Base-by-base conservation (phyloP, 2,113 vertebrate species). In the Callopanchax toddi region DNA sequence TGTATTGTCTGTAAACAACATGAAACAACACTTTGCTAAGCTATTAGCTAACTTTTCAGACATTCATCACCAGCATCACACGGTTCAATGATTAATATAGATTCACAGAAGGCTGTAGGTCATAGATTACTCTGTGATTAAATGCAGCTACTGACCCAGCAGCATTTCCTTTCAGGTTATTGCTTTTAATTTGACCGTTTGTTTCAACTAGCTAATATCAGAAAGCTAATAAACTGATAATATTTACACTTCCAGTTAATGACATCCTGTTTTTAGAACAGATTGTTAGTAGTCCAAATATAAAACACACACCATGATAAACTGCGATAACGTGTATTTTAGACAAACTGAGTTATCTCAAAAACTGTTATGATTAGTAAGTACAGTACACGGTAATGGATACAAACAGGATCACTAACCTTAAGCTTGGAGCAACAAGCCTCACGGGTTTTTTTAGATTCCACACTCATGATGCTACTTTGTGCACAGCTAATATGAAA, bases 371-470 rank as follows among this genome's bases (percentile, higher is more conserved):
- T 39, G 4, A 32, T n/a, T n/a, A n/a, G n/a, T n/a, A 32, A 32
- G 29, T 32, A 32, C 29, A 5, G 29, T 32, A 32, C 29, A 32
- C 4, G 29, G 8, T 4, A 4, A 32, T 32, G 8, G 29, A n/a
- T 15, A n/a, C 0, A 1, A 58, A 62, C 3, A 10, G 8, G 20
- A 29, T 21, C 16, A 77, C 88, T 46, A 5, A 93, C 92, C 92
- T 92, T 92, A n/a, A 92, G 76, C 69, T 91, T 89, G 73, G 89
- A 90, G 80, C 89, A 91, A 46, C 88, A 87, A n/a, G 53, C 46
- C 32, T 80, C 69, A 46, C 60, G 65, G 55, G 79, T 1, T 52
- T 70, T 55, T 71, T 84, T 90, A 58, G 87, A 66, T 34, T 91
- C 90, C 25, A 88, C 83, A 55, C 88, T 89, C 92, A 93, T 93